Conservation (phyloP, 2,113 vertebrate species). For the Peucedramus taeniatus region DNA sequence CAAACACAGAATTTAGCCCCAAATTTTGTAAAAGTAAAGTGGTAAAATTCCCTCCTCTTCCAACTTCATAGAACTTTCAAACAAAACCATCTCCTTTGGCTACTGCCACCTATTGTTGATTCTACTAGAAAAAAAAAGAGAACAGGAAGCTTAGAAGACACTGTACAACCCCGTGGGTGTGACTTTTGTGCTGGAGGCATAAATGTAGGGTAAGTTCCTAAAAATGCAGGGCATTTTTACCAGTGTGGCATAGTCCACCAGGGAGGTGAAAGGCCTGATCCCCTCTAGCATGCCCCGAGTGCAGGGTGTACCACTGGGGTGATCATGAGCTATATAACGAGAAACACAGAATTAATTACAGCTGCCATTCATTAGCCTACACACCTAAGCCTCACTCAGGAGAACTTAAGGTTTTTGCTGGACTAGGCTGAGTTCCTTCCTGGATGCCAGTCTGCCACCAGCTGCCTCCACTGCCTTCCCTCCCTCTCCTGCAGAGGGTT, state of each 20-base stretch:
- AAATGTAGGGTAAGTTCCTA: neutral
- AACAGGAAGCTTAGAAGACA: neutral
- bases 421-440: neutral
- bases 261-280: neutral
- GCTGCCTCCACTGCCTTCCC: neutral
- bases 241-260: neutral
- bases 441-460: neutral
- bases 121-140: neutral
- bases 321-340: rapidly evolving
- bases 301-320: neutral
- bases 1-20: neutral
- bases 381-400: neutral
- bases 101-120: neutral
- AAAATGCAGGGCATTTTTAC: neutral
- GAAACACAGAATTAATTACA: neutral
- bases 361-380: neutral
- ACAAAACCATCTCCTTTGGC: neutral
- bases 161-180: neutral
- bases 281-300: neutral
- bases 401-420: neutral
- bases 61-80: neutral
- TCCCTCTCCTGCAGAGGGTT: neutral
- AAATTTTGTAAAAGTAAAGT: neutral
- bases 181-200: neutral
- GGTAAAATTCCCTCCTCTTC: neutral